phyloP scores from a whole-genome alignment of 2,888 invertebrate species.

The Lepidocyrtoides sp. region DNA sequence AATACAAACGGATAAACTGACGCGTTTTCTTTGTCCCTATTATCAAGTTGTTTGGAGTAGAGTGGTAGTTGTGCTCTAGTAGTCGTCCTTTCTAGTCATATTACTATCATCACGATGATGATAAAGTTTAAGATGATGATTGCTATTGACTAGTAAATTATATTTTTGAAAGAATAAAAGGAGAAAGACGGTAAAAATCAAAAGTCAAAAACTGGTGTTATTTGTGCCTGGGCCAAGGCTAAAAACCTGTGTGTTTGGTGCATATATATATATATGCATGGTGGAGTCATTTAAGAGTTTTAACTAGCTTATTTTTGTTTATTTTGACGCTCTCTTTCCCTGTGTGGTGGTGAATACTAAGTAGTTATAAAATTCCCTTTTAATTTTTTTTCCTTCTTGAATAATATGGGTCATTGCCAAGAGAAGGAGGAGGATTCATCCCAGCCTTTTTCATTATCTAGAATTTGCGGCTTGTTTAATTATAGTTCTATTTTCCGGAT shows the following conservation, averaged over 20 bases:
- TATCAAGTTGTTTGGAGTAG: slow-evolving; percentile 18
- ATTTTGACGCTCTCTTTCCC: neutral
- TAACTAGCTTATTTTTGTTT: neutral
- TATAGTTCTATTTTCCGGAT: slow-evolving; percentile 2
- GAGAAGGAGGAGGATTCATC: slow-evolving; percentile 22
- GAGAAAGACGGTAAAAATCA: slow-evolving; percentile 13
- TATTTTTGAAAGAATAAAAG: neutral
- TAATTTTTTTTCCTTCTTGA: neutral
- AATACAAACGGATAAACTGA: slow-evolving; percentile 21
- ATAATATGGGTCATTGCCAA: slow-evolving; percentile 17
- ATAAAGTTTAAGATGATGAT: neutral
- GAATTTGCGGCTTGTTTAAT: neutral
- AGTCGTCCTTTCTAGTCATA: slow-evolving; percentile 42
- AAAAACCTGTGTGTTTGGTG: neutral
- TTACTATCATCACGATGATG: neutral
- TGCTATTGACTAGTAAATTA: neutral
- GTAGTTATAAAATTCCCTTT: slow-evolving; percentile 7
- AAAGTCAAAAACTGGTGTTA: slow-evolving; percentile 21
- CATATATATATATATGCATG: too few species aligned
- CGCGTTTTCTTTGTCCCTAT: slow-evolving; percentile 62
- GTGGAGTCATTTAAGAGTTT: too few species aligned
- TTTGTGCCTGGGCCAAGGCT: neutral
- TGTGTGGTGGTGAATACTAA: slow-evolving; percentile 31
- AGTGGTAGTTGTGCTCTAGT: slow-evolving; percentile 44
- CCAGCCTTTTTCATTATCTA: neutral